Evolutionary conservation across 2,797 vertebrate species (phyloP).

Genomic region (Hirundo rustica): DNA sequence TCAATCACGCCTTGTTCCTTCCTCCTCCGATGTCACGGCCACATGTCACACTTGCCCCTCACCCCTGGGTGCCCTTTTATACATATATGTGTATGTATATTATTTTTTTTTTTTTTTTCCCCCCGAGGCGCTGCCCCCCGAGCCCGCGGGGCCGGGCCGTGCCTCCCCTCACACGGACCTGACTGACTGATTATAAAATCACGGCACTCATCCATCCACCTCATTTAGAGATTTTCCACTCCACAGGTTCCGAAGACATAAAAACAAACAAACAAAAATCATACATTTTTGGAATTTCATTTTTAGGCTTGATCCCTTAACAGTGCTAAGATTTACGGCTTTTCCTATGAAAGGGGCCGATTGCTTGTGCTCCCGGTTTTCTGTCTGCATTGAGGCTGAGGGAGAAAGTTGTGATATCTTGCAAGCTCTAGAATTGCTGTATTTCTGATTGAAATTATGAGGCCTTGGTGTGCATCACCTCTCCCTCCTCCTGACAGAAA

Average conservation of each 20-base stretch:
- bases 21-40: fast-evolving
- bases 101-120: no score
- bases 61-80: background rate
- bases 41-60: background rate
- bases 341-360: background rate
- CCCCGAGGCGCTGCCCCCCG: fast-evolving
- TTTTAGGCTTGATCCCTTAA: background rate
- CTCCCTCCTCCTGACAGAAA: background rate
- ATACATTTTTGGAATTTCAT: background rate
- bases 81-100: no score
- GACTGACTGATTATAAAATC: background rate
- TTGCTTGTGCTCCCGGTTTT: fast-evolving
- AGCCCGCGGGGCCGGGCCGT: fast-evolving
- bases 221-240: fast-evolving
- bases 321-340: background rate
- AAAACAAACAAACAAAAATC: background rate
- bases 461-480: background rate
- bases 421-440: fast-evolving
- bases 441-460: fast-evolving
- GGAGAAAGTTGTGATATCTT: background rate
- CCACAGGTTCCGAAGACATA: no score
- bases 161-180: fast-evolving
- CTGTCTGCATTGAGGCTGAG: background rate
- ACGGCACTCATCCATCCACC: fast-evolving
- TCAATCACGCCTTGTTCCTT: background rate